phyloP scores from a whole-genome alignment of 2,113 vertebrate genomes.

The Xiphophorus maculatus region DNA sequence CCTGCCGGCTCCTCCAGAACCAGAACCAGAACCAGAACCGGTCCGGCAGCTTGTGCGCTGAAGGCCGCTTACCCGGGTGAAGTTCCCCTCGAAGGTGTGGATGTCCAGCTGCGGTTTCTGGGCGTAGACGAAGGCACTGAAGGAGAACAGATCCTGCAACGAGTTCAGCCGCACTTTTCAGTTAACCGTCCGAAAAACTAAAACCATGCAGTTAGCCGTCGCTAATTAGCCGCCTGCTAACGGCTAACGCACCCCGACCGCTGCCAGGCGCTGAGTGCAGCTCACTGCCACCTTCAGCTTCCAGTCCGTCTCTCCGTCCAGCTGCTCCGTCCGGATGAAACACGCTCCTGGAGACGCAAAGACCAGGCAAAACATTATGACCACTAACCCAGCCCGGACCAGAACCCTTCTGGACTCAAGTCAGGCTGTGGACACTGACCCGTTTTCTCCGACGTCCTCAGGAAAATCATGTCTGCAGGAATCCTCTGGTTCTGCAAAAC shows the following conservation, averaged over 20 bases:
- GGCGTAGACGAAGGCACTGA: slow-evolving; percentile 91
- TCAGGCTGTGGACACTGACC: slow-evolving; percentile 53
- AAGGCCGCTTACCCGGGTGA: slow-evolving; percentile 86
- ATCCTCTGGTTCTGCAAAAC: slow-evolving; percentile 80
- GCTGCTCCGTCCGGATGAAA: slow-evolving; percentile 96
- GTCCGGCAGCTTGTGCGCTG: too few relatives aligned
- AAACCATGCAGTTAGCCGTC: too few relatives aligned
- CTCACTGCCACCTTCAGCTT: slow-evolving; percentile 94
- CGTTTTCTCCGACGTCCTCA: slow-evolving; percentile 80
- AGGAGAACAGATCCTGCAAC: slow-evolving; percentile 95
- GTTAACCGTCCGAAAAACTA: too few relatives aligned
- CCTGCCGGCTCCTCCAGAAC: slow-evolving; percentile 44
- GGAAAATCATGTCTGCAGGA: slow-evolving; percentile 83
- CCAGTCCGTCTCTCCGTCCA: slow-evolving; percentile 98
- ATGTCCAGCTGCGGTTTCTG: slow-evolving; percentile 97
- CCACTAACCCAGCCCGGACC: too few relatives aligned
- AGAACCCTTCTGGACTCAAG: fast-evolving
- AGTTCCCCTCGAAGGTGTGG: slow-evolving; percentile 98
- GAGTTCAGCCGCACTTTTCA: not conserved
- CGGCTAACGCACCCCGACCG: slow-evolving; percentile 85
- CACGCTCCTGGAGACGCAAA: slow-evolving; percentile 82
- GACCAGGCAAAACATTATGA: too few relatives aligned
- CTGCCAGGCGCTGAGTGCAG: slow-evolving; percentile 93
- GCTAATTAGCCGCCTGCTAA: too few relatives aligned
- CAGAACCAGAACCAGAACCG: slow-evolving; percentile 14